Percentiles rank a stretch among this genome's conserved stretches.
Evolutionary conservation across 2,113 vertebrate species (phyloP).

Genomic region (Peromyscus polionotus): DNA sequence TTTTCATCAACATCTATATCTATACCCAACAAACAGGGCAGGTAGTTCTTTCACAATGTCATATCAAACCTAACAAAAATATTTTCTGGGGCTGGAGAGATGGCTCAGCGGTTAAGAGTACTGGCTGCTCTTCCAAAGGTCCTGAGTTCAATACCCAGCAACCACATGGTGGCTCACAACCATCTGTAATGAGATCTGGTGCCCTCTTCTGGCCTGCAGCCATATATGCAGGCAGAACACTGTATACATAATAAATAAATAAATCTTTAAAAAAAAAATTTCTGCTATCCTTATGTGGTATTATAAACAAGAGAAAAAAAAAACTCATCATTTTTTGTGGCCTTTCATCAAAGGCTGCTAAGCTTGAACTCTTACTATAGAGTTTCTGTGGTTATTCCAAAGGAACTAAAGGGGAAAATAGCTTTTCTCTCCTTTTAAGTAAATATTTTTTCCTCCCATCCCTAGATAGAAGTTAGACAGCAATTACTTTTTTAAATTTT

Average conservation of each 20-base stretch:
- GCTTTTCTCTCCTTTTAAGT: constrained; percentile 10
- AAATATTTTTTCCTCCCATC: background rate
- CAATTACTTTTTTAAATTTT: background rate
- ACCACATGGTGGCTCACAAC: too few species aligned
- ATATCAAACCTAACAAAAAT: background rate
- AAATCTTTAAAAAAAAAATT: too few species aligned
- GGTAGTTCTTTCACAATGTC: background rate
- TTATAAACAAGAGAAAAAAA: constrained; percentile 10
- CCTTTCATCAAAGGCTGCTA: background rate
- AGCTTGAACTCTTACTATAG: background rate
- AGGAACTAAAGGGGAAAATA: background rate
- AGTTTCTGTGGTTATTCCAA: background rate
- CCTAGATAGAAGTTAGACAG: background rate
- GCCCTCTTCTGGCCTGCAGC: too few species aligned
- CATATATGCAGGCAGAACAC: too few species aligned
- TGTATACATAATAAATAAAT: too few species aligned
- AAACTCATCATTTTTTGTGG: constrained; percentile 1
- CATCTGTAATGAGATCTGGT: too few species aligned
- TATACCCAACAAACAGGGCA: background rate
- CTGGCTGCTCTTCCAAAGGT: too few species aligned
- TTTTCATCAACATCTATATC: constrained; percentile 20
- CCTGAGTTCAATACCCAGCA: too few species aligned
- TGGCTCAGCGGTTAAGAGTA: too few species aligned
- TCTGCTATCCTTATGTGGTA: background rate
- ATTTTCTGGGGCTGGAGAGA: background rate